These are phyloP conservation scores for Calliphora vicina DNA, from an alignment of 1,140 invertebrate species.

Conservation along the genomic window DNA sequence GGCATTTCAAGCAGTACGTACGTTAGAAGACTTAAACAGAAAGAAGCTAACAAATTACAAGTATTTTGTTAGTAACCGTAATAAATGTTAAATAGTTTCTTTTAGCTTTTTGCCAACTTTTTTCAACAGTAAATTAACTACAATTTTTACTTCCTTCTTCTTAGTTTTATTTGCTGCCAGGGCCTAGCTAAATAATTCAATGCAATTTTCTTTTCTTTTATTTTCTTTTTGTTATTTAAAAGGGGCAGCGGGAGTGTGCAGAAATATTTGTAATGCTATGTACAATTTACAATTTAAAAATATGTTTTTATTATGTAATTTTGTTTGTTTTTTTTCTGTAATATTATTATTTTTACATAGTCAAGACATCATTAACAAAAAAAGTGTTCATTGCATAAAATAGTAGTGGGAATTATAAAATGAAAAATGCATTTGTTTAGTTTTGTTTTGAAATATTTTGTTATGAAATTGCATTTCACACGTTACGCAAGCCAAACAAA, in stretches of 20 bases:
- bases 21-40: background rate
- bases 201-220: background rate
- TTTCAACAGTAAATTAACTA: background rate
- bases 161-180: background rate
- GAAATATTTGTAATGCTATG: background rate
- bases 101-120: background rate
- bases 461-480: background rate
- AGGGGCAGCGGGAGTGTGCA: background rate
- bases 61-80: background rate
- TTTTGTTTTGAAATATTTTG: background rate
- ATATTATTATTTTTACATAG: background rate
- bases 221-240: background rate
- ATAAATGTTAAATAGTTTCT: constrained; percentile 5
- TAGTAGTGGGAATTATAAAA: background rate
- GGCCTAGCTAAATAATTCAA: background rate
- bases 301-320: background rate
- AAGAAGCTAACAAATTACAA: constrained; percentile 1
- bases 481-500: background rate
- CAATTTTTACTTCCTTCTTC: background rate
- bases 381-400: background rate
- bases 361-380: background rate
- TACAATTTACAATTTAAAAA: background rate
- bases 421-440: background rate
- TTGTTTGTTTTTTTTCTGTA: background rate
- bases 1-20: no score